These are phyloP conservation scores for Macropus fuliginosus DNA, from an alignment of 2,797 vertebrate genomes.

Conservation along the genomic window DNA sequence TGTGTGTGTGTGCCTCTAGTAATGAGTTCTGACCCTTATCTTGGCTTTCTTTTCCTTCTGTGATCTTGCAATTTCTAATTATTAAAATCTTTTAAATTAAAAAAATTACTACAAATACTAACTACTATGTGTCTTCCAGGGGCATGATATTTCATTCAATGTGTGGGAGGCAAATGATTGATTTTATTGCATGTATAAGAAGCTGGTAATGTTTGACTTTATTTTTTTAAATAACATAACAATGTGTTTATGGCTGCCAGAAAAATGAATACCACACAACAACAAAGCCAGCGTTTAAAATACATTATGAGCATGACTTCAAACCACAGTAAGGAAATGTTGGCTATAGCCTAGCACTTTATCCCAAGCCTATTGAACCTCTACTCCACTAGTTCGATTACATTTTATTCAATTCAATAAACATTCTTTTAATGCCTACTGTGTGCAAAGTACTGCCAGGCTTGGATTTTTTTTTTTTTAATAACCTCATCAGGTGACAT, in stretches of 20 bases:
- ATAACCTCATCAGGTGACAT: not conserved
- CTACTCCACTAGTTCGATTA: not conserved
- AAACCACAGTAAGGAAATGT: not conserved
- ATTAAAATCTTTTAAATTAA: not conserved
- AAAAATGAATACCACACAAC: constrained; percentile 6
- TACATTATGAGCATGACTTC: rapidly evolving
- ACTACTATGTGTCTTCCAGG: constrained; percentile 39
- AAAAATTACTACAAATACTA: constrained; percentile 42
- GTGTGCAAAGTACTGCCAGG: not conserved
- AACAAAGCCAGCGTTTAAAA: not conserved
- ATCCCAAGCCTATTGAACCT: rapidly evolving
- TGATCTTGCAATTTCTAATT: constrained; percentile 4
- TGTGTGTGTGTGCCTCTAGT: constrained; percentile 54
- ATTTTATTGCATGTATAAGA: constrained; percentile 63
- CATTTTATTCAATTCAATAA: not conserved
- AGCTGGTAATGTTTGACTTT: constrained; percentile 66
- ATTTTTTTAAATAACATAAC: constrained; percentile 57
- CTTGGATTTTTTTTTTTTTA: not conserved
- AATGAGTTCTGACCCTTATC: constrained; percentile 75
- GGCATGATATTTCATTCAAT: constrained; percentile 47
- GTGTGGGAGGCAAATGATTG: constrained; percentile 66
- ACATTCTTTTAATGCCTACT: not conserved
- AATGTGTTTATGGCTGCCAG: constrained; percentile 62
- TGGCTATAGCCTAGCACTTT: not conserved
- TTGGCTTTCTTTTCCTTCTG: not conserved